Conservation (phyloP, 2,888 invertebrate species). For the Biston stratarius region DNA sequence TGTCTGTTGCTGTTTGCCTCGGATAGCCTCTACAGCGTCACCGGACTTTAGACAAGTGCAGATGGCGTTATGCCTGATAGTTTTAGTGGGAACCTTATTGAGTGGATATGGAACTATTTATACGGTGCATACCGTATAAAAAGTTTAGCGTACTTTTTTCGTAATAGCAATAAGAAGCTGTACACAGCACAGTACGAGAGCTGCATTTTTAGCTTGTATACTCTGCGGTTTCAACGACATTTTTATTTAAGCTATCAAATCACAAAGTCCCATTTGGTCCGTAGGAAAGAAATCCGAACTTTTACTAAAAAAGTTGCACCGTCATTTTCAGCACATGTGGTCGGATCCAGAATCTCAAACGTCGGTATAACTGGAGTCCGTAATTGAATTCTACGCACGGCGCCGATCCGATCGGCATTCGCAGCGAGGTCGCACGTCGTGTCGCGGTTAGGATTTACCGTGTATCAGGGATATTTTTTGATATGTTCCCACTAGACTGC, state of each 20-base stretch:
- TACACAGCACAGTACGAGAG: too few relatives aligned
- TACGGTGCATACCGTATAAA: too few relatives aligned
- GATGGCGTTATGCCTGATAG: too few relatives aligned
- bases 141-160: too few relatives aligned
- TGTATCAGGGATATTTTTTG: conserved; percentile 78
- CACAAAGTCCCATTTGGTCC: conserved; percentile 5
- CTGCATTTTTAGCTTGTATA: neutral
- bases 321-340: conserved; percentile 38
- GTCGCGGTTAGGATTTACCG: conserved; percentile 76
- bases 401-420: conserved; percentile 56
- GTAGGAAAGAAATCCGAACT: conserved; percentile 24
- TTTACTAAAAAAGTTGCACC: conserved; percentile 33
- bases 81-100: too few relatives aligned
- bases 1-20: too few relatives aligned
- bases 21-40: too few relatives aligned
- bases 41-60: too few relatives aligned
- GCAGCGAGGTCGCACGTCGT: conserved; percentile 66
- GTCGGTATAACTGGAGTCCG: conserved; percentile 60
- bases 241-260: conserved; percentile 6
- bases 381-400: conserved; percentile 79
- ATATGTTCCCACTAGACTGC: conserved; percentile 69
- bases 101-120: too few relatives aligned
- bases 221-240: neutral
- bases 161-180: too few relatives aligned
- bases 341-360: conserved; percentile 58